These are phyloP conservation scores for Euglossa dilemma DNA, from an alignment of 1,140 invertebrate genomes.

Conservation along the genomic window DNA sequence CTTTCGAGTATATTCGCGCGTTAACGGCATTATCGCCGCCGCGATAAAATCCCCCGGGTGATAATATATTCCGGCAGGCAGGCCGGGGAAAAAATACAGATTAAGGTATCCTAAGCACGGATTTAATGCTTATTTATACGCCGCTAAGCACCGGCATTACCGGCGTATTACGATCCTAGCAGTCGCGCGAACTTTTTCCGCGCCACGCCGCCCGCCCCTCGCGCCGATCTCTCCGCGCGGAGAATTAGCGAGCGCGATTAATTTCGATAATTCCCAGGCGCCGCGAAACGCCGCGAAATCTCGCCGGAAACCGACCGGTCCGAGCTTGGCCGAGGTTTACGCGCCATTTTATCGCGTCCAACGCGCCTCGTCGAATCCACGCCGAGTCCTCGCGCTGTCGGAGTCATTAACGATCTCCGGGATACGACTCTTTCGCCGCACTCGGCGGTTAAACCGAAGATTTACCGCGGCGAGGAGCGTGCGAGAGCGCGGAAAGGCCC, in stretches of 20 bases:
- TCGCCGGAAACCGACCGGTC: not conserved
- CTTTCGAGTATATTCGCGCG: slow-evolving; percentile 58
- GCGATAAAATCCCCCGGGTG: slow-evolving; percentile 77
- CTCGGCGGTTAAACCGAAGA: not conserved
- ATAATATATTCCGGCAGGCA: slow-evolving; percentile 79
- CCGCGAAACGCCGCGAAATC: not conserved
- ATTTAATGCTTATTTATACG: slow-evolving; percentile 83
- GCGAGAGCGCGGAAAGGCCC: not conserved
- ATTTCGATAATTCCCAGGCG: slow-evolving; percentile 23
- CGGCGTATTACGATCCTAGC: slow-evolving; percentile 79
- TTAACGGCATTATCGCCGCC: slow-evolving; percentile 75
- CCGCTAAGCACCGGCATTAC: slow-evolving; percentile 81
- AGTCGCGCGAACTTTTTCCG: slow-evolving; percentile 76
- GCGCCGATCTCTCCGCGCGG: not conserved
- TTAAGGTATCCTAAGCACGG: slow-evolving; percentile 81
- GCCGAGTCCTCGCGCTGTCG: slow-evolving; percentile 45
- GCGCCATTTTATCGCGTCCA: not conserved
- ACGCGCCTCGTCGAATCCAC: slow-evolving; percentile 5
- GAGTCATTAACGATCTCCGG: slow-evolving; percentile 40
- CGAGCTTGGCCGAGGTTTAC: not conserved
- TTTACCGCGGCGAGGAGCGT: not conserved
- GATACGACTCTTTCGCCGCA: slow-evolving; percentile 28
- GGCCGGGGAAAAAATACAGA: slow-evolving; percentile 78
- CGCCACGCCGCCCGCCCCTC: not conserved
- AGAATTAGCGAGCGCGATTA: slow-evolving; percentile 30